These are phyloP conservation scores for Dinoponera quadriceps DNA, from an alignment of 1,140 invertebrate species.

Conservation along the genomic window DNA sequence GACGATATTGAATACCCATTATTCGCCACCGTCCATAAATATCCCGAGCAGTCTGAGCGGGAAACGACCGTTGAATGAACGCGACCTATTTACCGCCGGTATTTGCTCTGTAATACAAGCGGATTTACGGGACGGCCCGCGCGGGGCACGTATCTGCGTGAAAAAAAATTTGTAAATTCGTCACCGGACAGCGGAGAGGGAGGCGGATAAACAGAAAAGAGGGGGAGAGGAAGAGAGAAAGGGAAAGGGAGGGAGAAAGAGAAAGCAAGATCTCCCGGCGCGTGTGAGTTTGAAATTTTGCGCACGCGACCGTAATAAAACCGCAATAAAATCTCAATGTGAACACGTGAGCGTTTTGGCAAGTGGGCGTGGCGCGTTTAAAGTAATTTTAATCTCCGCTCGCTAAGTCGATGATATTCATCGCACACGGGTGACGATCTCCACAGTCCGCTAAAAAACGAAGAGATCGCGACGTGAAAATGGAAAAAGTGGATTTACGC, in stretches of 20 bases:
- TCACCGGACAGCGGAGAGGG: neutral
- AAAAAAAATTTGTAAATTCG: conserved; percentile 38
- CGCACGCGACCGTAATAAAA: conserved; percentile 25
- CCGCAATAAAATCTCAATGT: conserved; percentile 25
- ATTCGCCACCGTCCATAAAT: conserved; percentile 22
- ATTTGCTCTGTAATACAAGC: conserved; percentile 12
- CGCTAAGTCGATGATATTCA: neutral
- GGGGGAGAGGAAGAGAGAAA: no score
- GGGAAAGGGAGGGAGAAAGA: no score
- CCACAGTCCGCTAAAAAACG: conserved; percentile 3
- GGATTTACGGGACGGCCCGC: conserved; percentile 7
- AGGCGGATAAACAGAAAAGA: no score
- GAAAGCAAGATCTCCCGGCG: neutral
- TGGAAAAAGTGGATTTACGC: neutral
- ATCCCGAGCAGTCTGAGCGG: conserved; percentile 7
- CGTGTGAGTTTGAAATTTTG: conserved; percentile 22
- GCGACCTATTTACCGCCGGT: conserved; percentile 36
- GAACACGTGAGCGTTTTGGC: conserved; percentile 16
- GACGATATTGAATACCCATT: conserved; percentile 41
- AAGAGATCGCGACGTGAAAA: neutral
- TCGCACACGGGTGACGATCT: neutral
- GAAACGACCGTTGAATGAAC: neutral
- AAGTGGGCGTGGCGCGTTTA: neutral
- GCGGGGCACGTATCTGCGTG: neutral
- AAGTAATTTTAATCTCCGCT: conserved; percentile 16